Percentiles rank a stretch among this genome's conserved stretches.
Evolutionary conservation across 92 coral and sea anemone genomes (phyloP).

Genomic region (Pocillopora grandis): DNA sequence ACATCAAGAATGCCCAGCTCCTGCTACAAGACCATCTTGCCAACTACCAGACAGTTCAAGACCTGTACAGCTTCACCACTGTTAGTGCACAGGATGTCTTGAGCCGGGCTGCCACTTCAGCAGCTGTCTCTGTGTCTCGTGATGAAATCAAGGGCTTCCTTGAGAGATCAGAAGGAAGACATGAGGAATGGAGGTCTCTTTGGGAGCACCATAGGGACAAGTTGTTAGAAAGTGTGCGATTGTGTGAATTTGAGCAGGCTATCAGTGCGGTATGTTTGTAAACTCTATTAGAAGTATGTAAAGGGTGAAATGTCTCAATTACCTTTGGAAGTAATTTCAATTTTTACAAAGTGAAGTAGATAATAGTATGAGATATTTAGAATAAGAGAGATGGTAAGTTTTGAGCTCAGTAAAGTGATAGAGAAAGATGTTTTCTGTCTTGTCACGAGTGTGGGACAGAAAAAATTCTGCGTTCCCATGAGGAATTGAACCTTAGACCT

Average conservation of each 20-base stretch:
- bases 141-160: conserved; percentile 95
- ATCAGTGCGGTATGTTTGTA: conserved; percentile 73
- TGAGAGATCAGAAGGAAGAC: conserved; percentile 82
- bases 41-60: conserved; percentile 83
- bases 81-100: conserved; percentile 89
- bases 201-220: conserved; percentile 97
- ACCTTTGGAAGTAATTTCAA: not conserved
- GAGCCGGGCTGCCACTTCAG: conserved; percentile 74
- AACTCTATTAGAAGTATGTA: not conserved
- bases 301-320: not conserved
- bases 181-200: conserved; percentile 89
- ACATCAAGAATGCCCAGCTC: conserved; percentile 88
- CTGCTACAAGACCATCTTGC: conserved; percentile 98
- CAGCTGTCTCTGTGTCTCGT: conserved; percentile 87
- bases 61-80: conserved; percentile 79
- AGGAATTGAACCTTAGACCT: too few relatives aligned
- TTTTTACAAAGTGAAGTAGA: not conserved
- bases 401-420: too few relatives aligned
- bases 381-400: too few relatives aligned
- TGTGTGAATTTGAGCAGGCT: conserved; percentile 94
- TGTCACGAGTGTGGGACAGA: too few relatives aligned
- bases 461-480: too few relatives aligned
- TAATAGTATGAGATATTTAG: not conserved
- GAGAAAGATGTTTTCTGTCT: too few relatives aligned
- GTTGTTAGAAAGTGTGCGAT: conserved; percentile 87